Percentiles rank a stretch among this genome's conserved stretches.
phyloP scores from a whole-genome alignment of 2,113 vertebrate genomes.

The Calonectris borealis region DNA sequence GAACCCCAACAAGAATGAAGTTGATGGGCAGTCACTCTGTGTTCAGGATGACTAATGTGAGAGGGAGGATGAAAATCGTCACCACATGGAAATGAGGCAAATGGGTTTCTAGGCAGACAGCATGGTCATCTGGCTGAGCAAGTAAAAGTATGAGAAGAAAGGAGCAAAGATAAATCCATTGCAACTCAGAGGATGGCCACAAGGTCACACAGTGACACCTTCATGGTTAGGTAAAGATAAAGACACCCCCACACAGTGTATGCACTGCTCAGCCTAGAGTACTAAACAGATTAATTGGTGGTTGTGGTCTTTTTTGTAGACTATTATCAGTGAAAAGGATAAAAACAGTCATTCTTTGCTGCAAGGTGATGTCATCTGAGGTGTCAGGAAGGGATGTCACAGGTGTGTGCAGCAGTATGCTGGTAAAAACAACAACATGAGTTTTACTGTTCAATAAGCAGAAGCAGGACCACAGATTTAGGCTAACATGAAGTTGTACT shows the following conservation, averaged over 20 bases:
- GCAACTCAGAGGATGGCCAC: background rate
- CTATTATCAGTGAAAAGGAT: background rate
- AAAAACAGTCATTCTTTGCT: background rate
- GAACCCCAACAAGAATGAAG: background rate
- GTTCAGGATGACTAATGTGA: fast-evolving
- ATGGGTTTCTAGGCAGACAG: background rate
- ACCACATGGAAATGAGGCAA: background rate
- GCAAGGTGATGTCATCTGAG: background rate
- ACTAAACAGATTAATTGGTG: background rate
- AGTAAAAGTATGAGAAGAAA: background rate
- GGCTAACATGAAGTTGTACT: background rate
- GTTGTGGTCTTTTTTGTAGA: background rate
- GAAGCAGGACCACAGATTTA: background rate
- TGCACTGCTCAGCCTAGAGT: background rate
- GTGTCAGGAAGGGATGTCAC: background rate
- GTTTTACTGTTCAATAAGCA: background rate
- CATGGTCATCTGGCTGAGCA: background rate
- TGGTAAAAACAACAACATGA: background rate
- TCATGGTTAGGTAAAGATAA: background rate
- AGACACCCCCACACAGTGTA: background rate
- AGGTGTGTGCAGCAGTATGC: background rate
- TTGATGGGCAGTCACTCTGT: background rate
- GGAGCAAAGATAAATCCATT: background rate
- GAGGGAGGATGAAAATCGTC: background rate
- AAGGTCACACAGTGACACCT: background rate